phyloP scores from a whole-genome alignment of 2,113 vertebrate genomes.

The Potamarius usumacintae region DNA sequence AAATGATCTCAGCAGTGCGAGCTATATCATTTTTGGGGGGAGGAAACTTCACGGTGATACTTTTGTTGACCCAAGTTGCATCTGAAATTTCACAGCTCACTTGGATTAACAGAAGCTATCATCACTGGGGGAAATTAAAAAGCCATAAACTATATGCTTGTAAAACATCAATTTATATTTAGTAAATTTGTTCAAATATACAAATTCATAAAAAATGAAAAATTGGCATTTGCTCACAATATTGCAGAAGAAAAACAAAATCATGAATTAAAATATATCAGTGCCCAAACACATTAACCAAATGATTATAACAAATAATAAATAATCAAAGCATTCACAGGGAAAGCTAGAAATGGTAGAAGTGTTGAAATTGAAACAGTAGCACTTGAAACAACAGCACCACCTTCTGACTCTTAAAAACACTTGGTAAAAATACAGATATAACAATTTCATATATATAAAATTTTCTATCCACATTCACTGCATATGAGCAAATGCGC shows the following conservation, averaged over 20 bases:
- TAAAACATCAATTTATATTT: neutral
- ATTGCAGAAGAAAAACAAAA: neutral
- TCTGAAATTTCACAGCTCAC: neutral
- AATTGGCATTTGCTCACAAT: neutral
- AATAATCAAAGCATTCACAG: neutral
- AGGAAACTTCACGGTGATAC: neutral
- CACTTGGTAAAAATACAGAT: neutral
- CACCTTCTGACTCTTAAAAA: slow-evolving; percentile 8
- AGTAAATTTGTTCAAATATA: neutral
- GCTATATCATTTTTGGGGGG: neutral
- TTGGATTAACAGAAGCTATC: neutral
- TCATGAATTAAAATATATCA: neutral
- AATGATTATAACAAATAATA: neutral
- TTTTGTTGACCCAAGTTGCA: neutral
- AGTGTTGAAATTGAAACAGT: neutral
- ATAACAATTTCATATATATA: neutral
- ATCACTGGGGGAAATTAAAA: neutral
- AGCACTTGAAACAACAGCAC: neutral
- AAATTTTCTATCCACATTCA: too few relatives aligned
- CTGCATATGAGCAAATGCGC: too few relatives aligned
- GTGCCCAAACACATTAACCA: neutral
- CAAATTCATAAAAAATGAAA: neutral
- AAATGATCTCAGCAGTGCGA: neutral
- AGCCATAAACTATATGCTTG: neutral
- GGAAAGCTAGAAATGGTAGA: neutral